Conservation (phyloP, 2,113 vertebrate species). For the Sardina pilchardus region DNA sequence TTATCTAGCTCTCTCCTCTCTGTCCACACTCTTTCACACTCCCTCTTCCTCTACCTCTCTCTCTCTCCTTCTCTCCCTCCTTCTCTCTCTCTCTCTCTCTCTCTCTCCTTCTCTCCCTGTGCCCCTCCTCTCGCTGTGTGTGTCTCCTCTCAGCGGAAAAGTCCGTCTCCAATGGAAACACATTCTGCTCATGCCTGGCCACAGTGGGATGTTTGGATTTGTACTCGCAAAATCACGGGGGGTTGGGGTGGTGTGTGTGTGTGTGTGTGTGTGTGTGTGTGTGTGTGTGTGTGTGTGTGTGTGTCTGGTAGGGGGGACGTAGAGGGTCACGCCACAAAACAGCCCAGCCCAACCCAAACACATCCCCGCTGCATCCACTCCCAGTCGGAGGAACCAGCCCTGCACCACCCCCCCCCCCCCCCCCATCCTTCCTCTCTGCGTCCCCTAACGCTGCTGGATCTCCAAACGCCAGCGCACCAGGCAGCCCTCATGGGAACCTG, state of each 20-base stretch:
- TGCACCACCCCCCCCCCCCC: neutral
- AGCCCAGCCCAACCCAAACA: slow-evolving; percentile 56
- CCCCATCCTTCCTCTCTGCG: neutral
- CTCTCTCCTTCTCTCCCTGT: neutral
- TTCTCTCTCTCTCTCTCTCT: slow-evolving; percentile 73
- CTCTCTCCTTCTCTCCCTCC: slow-evolving; percentile 79
- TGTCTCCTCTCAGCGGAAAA: slow-evolving; percentile 43
- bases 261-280: neutral
- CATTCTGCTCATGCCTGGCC: slow-evolving; percentile 86
- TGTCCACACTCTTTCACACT: slow-evolving; percentile 57
- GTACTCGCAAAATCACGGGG: slow-evolving; percentile 78
- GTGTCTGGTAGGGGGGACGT: neutral
- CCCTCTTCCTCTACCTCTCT: slow-evolving; percentile 48
- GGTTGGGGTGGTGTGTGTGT: neutral
- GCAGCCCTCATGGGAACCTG: too few species aligned
- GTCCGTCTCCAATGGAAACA: slow-evolving; percentile 83
- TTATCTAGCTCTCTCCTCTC: slow-evolving; percentile 71
- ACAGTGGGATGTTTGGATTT: slow-evolving; percentile 84
- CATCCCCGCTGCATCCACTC: slow-evolving; percentile 28
- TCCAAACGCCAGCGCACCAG: neutral
- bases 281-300: neutral
- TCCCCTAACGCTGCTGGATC: neutral
- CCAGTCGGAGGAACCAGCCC: neutral
- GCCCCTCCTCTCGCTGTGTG: slow-evolving; percentile 64
- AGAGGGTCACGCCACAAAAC: slow-evolving; percentile 59